Evolutionary conservation across 2,113 vertebrate genomes (phyloP).

Genomic region (Psilopsiagon aymara): DNA sequence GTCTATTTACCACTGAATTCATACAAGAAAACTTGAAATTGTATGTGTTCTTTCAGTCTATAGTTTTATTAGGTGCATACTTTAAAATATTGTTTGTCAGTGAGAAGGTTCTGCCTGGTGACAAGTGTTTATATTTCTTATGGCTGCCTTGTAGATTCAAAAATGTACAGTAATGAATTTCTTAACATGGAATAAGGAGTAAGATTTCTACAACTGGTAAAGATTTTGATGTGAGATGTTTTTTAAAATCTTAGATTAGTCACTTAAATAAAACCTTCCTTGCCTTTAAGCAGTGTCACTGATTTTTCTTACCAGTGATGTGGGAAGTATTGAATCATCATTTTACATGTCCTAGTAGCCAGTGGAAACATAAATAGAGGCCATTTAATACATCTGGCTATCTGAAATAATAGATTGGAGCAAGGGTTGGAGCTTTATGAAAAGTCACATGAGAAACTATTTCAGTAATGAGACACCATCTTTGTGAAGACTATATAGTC

Average conservation of each 20-base stretch:
- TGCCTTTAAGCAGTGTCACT: slow-evolving; percentile 65
- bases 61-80: slow-evolving; percentile 57
- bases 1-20: slow-evolving; percentile 1
- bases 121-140: slow-evolving; percentile 71
- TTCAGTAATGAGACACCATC: neutral
- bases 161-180: slow-evolving; percentile 72
- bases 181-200: slow-evolving; percentile 63
- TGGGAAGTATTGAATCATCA: neutral
- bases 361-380: neutral
- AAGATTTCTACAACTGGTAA: slow-evolving; percentile 76
- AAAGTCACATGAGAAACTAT: neutral
- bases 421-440: neutral
- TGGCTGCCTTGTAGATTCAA: slow-evolving; percentile 74
- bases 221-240: slow-evolving; percentile 80
- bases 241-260: slow-evolving; percentile 75
- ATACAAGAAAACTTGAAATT: slow-evolving; percentile 36
- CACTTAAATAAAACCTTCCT: slow-evolving; percentile 76
- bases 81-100: slow-evolving; percentile 63
- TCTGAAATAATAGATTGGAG: neutral
- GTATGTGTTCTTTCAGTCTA: slow-evolving; percentile 58
- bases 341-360: neutral
- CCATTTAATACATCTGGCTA: neutral
- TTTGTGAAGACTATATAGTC: neutral
- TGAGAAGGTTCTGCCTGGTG: slow-evolving; percentile 62
- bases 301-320: neutral